Conservation (phyloP, 2,888 invertebrate species). For the Drosophila atripex region DNA sequence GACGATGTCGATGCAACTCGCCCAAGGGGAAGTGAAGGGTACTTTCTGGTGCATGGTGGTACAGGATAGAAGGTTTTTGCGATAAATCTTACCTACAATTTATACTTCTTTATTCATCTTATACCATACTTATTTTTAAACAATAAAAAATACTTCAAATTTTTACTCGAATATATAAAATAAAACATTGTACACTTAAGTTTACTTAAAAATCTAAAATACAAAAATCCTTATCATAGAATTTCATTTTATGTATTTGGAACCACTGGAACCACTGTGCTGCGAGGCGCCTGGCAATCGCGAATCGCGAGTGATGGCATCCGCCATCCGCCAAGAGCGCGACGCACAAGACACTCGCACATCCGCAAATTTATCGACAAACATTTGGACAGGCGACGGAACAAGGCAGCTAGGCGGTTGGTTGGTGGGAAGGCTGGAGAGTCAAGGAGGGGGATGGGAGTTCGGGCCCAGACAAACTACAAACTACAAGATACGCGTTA, state of each 20-base stretch:
- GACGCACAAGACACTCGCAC: conserved; percentile 77
- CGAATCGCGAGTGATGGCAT: conserved; percentile 77
- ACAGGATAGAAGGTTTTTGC: background rate
- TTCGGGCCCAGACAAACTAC: conserved; percentile 59
- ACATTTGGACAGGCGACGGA: conserved; percentile 73
- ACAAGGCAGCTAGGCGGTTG: conserved; percentile 11
- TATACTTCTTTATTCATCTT: too few relatives aligned
- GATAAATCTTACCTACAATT: background rate
- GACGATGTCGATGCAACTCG: conserved; percentile 36
- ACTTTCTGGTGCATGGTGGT: conserved; percentile 14
- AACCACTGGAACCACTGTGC: conserved; percentile 31
- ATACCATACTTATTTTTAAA: too few relatives aligned
- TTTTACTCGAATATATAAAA: too few relatives aligned
- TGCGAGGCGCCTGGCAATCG: conserved; percentile 49
- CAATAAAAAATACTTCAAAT: too few relatives aligned
- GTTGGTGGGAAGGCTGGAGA: conserved; percentile 3
- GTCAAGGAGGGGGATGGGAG: conserved; percentile 48
- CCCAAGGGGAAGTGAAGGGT: conserved; percentile 16
- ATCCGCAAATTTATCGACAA: conserved; percentile 81
- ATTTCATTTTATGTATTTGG: background rate
- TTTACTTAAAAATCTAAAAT: too few relatives aligned
- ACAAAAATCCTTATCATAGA: background rate
- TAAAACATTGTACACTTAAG: too few relatives aligned
- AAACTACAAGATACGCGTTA: conserved; percentile 46
- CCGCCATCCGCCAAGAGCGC: conserved; percentile 69